A percentile compares a stretch with the other conserved stretches of the same genome.
Evolutionary conservation across 2,113 vertebrate genomes (phyloP).

Genomic region (Thunnus maccoyii): DNA sequence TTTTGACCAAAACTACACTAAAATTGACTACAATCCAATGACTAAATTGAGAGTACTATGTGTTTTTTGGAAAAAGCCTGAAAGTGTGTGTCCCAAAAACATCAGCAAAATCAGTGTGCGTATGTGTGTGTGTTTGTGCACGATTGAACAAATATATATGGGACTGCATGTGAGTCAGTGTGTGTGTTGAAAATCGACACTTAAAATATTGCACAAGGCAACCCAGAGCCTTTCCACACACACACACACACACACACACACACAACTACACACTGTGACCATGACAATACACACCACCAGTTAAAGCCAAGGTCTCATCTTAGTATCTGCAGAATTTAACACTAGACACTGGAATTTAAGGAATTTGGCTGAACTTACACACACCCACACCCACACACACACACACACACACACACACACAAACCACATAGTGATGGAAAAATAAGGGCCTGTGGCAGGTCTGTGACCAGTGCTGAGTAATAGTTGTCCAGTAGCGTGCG

Average conservation of each 20-base stretch:
- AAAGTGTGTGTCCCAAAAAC: too few species aligned
- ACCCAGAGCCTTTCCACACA: conserved; percentile 1
- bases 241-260: neutral
- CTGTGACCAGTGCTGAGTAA: conserved; percentile 26
- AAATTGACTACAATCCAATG: too few species aligned
- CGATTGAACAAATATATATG: too few species aligned
- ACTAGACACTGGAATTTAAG: conserved; percentile 11
- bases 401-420: conserved; percentile 17
- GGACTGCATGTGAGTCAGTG: too few species aligned
- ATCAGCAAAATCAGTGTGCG: neutral
- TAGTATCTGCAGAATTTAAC: conserved; percentile 7
- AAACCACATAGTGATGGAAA: conserved; percentile 28
- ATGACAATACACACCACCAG: neutral
- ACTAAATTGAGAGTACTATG: too few species aligned
- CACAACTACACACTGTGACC: neutral
- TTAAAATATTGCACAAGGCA: neutral
- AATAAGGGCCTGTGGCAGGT: conserved; percentile 4
- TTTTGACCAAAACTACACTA: neutral
- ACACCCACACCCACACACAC: neutral
- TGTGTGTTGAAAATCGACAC: neutral
- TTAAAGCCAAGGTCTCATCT: neutral
- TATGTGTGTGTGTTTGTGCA: neutral
- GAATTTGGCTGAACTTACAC: conserved; percentile 10
- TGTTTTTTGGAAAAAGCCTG: too few species aligned
- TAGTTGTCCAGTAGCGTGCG: conserved; percentile 15